These are phyloP conservation scores for Cricetomys ansorgei DNA, from an alignment of 2,113 vertebrate genomes.

Conservation along the genomic window DNA sequence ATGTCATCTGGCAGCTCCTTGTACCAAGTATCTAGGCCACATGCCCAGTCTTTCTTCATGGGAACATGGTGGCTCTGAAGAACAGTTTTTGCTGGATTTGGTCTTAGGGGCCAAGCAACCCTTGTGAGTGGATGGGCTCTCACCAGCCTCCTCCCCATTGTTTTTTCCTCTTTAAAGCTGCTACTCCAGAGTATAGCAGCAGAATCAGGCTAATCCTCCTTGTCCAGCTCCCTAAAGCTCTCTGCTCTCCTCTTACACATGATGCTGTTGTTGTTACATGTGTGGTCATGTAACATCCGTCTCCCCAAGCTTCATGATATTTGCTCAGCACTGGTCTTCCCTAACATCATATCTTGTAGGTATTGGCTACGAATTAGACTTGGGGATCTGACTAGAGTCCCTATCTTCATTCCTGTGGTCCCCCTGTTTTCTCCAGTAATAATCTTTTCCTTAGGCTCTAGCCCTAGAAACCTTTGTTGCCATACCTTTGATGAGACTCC, in stretches of 20 bases:
- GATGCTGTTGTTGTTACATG: accelerated
- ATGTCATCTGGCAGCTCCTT: not conserved
- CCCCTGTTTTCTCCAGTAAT: not conserved
- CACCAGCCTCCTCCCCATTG: not conserved
- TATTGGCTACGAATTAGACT: not conserved
- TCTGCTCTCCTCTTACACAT: not conserved
- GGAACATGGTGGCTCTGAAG: not conserved
- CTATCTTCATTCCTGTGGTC: not conserved
- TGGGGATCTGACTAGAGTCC: not conserved
- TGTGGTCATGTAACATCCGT: not conserved
- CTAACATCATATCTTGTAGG: accelerated
- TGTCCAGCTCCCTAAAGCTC: not conserved
- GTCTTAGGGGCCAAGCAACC: not conserved
- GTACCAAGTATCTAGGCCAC: not conserved
- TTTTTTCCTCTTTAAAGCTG: not conserved
- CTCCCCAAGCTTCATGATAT: not conserved
- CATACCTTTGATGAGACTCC: not conserved
- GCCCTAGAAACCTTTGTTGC: not conserved
- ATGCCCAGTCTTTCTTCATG: accelerated
- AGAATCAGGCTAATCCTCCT: accelerated
- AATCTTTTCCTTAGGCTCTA: not conserved
- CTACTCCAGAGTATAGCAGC: not conserved
- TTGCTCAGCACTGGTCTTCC: not conserved
- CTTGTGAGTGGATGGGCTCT: not conserved
- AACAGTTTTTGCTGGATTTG: not conserved